Conservation (phyloP, 2,888 invertebrate species). For the Apamea sordens region DNA sequence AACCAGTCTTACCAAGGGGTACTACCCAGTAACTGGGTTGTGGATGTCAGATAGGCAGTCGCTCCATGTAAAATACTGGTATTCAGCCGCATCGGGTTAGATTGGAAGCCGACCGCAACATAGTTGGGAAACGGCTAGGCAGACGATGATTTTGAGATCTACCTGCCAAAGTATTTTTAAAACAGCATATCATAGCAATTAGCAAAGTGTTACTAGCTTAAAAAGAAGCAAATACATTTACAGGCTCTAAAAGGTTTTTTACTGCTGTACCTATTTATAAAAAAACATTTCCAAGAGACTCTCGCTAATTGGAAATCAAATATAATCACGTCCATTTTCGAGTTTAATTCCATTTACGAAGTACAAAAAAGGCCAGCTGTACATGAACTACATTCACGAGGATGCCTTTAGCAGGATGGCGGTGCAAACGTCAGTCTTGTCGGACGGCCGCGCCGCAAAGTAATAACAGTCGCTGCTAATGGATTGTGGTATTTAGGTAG, state of each 20-base stretch:
- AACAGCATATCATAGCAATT: slow-evolving; percentile 18
- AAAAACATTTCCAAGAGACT: slow-evolving; percentile 24
- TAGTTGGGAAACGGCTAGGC: too few species aligned
- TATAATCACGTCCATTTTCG: slow-evolving; percentile 44
- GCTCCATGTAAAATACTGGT: too few species aligned
- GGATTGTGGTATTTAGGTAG: slow-evolving; percentile 77
- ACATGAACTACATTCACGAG: slow-evolving; percentile 61
- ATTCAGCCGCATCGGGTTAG: too few species aligned
- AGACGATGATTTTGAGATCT: neutral
- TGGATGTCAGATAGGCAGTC: too few species aligned
- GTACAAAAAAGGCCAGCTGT: slow-evolving; percentile 57
- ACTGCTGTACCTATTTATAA: neutral
- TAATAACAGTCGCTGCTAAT: slow-evolving; percentile 80
- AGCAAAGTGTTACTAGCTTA: slow-evolving; percentile 22
- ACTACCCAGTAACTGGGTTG: too few species aligned
- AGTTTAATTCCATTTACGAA: slow-evolving; percentile 57
- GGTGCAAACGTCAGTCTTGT: slow-evolving; percentile 77
- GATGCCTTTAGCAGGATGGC: slow-evolving; percentile 72
- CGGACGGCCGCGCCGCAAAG: slow-evolving; percentile 71
- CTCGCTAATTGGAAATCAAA: slow-evolving; percentile 47
- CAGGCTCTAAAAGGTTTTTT: slow-evolving; percentile 20
- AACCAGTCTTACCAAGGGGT: too few species aligned
- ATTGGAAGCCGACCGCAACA: too few species aligned
- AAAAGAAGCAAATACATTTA: slow-evolving; percentile 23
- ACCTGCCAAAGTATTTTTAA: slow-evolving; percentile 15